Percentiles rank a stretch among this genome's conserved stretches.
These are phyloP conservation scores for Dendrophyllia cribrosa DNA, from an alignment of 64 coral and sea anemone genomes.

Conservation along the genomic window DNA sequence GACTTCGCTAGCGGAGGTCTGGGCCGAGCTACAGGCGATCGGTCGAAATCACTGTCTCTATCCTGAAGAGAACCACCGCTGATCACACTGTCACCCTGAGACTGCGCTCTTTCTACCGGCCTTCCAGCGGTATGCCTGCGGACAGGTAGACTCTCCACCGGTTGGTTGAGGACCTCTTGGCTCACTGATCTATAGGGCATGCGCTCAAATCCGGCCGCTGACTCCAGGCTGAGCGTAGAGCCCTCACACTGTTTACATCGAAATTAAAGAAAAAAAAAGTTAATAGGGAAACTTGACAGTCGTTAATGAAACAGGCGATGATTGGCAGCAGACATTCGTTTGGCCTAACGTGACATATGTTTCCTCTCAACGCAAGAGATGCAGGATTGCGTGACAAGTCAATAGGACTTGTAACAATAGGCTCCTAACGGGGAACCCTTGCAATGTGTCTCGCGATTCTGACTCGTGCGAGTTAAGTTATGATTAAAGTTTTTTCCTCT, in stretches of 20 bases:
- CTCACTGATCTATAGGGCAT: constrained; percentile 55
- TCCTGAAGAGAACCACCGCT: constrained; percentile 92
- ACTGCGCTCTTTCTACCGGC: constrained; percentile 80
- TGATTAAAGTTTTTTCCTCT: too few species aligned
- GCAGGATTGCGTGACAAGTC: too few species aligned
- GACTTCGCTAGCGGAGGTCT: constrained; percentile 48
- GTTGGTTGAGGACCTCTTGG: constrained; percentile 61
- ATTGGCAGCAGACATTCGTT: too few species aligned
- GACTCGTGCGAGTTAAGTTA: too few species aligned
- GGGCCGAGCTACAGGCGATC: constrained; percentile 54
- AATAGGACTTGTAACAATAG: too few species aligned
- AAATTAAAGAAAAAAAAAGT: background rate
- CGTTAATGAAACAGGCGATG: too few species aligned
- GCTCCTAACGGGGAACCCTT: too few species aligned
- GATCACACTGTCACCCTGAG: constrained; percentile 93
- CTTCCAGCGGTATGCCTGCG: constrained; percentile 34
- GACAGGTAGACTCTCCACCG: background rate
- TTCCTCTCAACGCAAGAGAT: too few species aligned
- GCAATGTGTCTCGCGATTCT: too few species aligned
- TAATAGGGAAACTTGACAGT: background rate
- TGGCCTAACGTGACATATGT: too few species aligned
- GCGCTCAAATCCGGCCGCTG: constrained; percentile 61
- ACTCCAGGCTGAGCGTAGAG: constrained; percentile 55
- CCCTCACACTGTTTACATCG: constrained; percentile 54
- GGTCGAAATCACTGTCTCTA: constrained; percentile 86